Conservation (phyloP, 2,888 invertebrate genomes). For the Polyommatus icarus region DNA sequence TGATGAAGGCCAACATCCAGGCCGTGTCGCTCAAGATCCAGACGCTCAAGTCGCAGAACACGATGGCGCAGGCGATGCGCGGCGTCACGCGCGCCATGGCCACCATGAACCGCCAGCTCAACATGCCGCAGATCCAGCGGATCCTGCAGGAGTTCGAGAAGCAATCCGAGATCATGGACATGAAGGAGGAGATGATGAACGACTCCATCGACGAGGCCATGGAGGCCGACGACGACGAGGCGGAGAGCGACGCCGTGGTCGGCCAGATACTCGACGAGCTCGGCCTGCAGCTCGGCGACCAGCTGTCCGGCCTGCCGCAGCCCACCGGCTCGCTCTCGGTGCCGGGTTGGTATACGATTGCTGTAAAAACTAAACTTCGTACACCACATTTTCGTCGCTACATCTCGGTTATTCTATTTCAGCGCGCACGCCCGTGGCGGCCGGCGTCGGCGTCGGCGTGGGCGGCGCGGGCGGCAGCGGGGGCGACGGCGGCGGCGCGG, state of each 20-base stretch:
- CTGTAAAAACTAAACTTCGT: background rate
- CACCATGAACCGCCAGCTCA: constrained; percentile 97
- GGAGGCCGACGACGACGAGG: constrained; percentile 98
- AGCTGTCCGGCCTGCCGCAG: constrained; percentile 92
- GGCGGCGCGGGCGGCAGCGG: constrained; percentile 61
- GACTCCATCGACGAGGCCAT: constrained; percentile 99
- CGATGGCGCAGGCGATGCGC: constrained; percentile 99
- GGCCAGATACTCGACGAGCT: constrained; percentile 98
- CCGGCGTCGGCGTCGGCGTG: constrained; percentile 68
- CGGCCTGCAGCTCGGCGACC: constrained; percentile 96
- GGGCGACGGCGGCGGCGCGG: constrained; percentile 59
- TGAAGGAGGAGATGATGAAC: constrained; percentile 99
- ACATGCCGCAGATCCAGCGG: constrained; percentile 99
- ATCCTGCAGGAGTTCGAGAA: constrained; percentile 98
- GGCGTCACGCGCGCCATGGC: constrained; percentile 99
- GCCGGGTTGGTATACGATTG: constrained; percentile 54
- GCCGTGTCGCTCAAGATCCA: constrained; percentile 98
- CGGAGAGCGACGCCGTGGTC: constrained; percentile 98
- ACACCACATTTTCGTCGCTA: background rate
- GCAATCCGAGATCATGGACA: constrained; percentile 99
- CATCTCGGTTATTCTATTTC: constrained; percentile 44
- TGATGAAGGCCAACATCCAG: constrained; percentile 99
- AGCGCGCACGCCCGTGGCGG: constrained; percentile 83
- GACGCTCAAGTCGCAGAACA: constrained; percentile 98
- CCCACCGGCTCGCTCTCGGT: constrained; percentile 81